phyloP scores from a whole-genome alignment of 2,113 vertebrate species.

The Ophthalmotilapia sp. region DNA sequence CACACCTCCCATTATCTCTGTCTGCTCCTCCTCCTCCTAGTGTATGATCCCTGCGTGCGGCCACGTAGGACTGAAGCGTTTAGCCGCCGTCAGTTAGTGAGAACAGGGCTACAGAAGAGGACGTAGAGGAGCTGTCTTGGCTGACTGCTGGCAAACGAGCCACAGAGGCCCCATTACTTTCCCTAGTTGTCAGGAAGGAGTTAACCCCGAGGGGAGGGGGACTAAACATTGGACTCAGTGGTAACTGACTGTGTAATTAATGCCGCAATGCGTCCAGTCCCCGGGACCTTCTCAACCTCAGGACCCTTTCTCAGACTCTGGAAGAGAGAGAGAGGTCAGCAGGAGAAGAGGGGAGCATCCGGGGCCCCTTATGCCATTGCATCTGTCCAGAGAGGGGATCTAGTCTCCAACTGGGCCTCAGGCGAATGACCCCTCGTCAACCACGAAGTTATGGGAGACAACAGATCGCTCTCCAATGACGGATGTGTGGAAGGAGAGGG shows the following conservation, averaged over 20 bases:
- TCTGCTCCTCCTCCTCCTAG: constrained; percentile 24
- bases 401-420: constrained; percentile 54
- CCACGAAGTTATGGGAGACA: constrained; percentile 70
- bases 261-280: constrained; percentile 84
- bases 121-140: constrained; percentile 49
- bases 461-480: constrained; percentile 61
- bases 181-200: constrained; percentile 74
- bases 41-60: constrained; percentile 12
- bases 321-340: constrained; percentile 68
- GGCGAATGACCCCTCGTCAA: constrained; percentile 81
- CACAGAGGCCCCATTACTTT: constrained; percentile 68
- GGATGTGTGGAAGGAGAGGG: constrained; percentile 49
- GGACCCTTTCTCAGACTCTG: constrained; percentile 81
- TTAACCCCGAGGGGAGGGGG: constrained; percentile 69
- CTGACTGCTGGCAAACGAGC: constrained; percentile 62
- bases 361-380: constrained; percentile 61
- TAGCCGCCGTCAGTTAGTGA: constrained; percentile 46
- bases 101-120: constrained; percentile 16
- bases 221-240: constrained; percentile 78
- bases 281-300: constrained; percentile 78
- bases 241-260: constrained; percentile 97
- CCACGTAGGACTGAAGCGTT: constrained; percentile 30
- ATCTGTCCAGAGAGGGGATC: constrained; percentile 61
- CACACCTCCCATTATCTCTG: constrained; percentile 44
- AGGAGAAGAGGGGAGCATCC: constrained; percentile 68